Conservation (phyloP, 2,888 invertebrate genomes). For the Platerodrilus igneus region DNA sequence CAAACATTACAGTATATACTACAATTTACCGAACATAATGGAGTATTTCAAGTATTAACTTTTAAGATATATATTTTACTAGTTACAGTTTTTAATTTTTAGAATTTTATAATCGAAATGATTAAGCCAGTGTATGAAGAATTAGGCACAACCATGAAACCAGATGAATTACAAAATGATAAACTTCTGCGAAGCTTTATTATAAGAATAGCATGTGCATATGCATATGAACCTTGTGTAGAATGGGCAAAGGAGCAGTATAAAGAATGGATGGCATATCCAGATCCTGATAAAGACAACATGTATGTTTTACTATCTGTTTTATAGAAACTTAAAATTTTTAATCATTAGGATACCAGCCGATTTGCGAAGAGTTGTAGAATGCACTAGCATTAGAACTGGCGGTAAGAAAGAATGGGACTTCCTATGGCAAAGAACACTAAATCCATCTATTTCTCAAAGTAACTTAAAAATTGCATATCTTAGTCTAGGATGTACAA, state of each 20-base stretch:
- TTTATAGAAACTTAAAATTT: neutral
- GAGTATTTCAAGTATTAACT: constrained; percentile 39
- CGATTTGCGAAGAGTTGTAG: constrained; percentile 60
- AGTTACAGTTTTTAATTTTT: constrained; percentile 15
- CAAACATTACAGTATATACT: constrained; percentile 51
- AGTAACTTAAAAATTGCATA: constrained; percentile 50
- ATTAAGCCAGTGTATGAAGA: constrained; percentile 48
- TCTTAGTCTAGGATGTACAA: constrained; percentile 51
- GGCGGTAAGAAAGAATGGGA: constrained; percentile 68
- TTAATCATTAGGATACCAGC: constrained; percentile 55
- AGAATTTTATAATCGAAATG: constrained; percentile 50
- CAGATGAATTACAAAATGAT: constrained; percentile 53
- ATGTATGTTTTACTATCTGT: constrained; percentile 35
- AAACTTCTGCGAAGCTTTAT: constrained; percentile 56
- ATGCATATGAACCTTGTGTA: constrained; percentile 54
- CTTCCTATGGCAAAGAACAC: constrained; percentile 62
- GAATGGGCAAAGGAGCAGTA: constrained; percentile 52
- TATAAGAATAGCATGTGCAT: constrained; percentile 56
- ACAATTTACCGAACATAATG: constrained; percentile 51
- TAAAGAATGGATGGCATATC: constrained; percentile 40
- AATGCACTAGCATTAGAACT: constrained; percentile 58
- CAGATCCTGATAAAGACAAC: constrained; percentile 40
- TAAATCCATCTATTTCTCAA: constrained; percentile 55
- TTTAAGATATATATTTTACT: constrained; percentile 1
- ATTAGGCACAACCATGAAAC: constrained; percentile 52